Conservation (phyloP, 1,140 invertebrate species). For the Drosophila murphyi region DNA sequence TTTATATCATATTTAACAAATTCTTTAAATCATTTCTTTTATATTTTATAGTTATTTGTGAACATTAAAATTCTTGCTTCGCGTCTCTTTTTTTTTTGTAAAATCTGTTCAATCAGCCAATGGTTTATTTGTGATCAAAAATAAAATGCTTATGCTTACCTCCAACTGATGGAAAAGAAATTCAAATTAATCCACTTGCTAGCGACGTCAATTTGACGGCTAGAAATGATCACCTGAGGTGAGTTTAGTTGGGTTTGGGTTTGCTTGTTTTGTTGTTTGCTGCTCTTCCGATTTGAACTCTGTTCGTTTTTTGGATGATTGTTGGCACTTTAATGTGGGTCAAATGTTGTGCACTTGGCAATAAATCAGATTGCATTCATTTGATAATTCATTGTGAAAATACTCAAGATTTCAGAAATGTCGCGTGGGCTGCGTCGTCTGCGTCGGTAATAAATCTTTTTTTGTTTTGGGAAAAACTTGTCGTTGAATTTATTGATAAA, state of each 20-base stretch:
- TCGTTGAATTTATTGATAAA: slow-evolving; percentile 47
- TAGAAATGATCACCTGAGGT: slow-evolving; percentile 22
- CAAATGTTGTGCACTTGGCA: slow-evolving; percentile 58
- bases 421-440: slow-evolving; percentile 58
- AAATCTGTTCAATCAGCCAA: slow-evolving; percentile 8
- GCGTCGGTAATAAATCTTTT: slow-evolving; percentile 68
- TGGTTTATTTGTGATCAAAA: neutral
- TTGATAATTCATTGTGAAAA: slow-evolving; percentile 35
- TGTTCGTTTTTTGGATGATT: slow-evolving; percentile 12
- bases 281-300: slow-evolving; percentile 32
- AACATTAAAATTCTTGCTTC: neutral
- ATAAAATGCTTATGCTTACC: slow-evolving; percentile 41
- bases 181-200: slow-evolving; percentile 75
- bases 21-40: neutral
- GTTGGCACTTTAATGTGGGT: slow-evolving; percentile 32
- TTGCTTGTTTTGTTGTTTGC: neutral
- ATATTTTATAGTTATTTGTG: neutral
- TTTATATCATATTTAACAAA: neutral
- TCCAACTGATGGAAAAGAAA: slow-evolving; percentile 59
- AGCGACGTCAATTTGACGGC: slow-evolving; percentile 55
- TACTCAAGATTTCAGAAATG: slow-evolving; percentile 31
- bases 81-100: neutral
- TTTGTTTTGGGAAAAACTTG: slow-evolving; percentile 23
- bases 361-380: slow-evolving; percentile 58
- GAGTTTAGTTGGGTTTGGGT: slow-evolving; percentile 1